phyloP scores from a whole-genome alignment of 2,888 invertebrate genomes.

The Choristoneura rosaceana region DNA sequence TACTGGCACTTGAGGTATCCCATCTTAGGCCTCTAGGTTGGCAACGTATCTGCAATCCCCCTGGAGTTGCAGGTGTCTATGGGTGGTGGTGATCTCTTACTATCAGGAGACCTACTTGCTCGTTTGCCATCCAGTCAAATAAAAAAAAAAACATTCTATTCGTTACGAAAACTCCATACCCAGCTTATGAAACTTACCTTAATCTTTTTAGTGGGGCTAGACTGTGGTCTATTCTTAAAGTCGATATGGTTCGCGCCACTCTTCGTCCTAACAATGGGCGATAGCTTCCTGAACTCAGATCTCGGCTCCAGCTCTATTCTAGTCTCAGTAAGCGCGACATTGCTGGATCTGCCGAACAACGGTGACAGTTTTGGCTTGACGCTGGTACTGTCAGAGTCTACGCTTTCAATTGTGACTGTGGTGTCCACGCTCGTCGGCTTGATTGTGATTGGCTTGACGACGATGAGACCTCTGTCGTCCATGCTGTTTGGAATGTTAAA shows the following conservation, averaged over 20 bases:
- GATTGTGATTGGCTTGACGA: conserved; percentile 70
- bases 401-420: conserved; percentile 75
- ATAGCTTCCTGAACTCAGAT: conserved; percentile 73
- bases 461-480: conserved; percentile 65
- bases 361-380: conserved; percentile 77
- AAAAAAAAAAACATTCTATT: no score
- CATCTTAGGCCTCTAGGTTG: no score
- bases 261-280: conserved; percentile 71
- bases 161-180: no score
- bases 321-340: background rate
- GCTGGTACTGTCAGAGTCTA: conserved; percentile 64
- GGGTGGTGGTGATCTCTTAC: no score
- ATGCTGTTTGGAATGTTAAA: conserved; percentile 58
- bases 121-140: no score
- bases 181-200: conserved; percentile 54
- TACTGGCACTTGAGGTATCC: no score
- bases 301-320: conserved; percentile 71
- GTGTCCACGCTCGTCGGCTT: conserved; percentile 70
- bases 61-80: no score
- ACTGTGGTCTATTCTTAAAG: conserved; percentile 75
- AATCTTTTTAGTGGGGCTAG: conserved; percentile 72
- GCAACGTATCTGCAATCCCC: no score
- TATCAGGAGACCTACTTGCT: no score
- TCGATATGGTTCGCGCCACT: conserved; percentile 68
- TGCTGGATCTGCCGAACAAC: conserved; percentile 70